Percentiles rank a stretch among this genome's conserved stretches.
phyloP scores from a whole-genome alignment of 2,888 invertebrate species.

The Pasiphila rectangulata region DNA sequence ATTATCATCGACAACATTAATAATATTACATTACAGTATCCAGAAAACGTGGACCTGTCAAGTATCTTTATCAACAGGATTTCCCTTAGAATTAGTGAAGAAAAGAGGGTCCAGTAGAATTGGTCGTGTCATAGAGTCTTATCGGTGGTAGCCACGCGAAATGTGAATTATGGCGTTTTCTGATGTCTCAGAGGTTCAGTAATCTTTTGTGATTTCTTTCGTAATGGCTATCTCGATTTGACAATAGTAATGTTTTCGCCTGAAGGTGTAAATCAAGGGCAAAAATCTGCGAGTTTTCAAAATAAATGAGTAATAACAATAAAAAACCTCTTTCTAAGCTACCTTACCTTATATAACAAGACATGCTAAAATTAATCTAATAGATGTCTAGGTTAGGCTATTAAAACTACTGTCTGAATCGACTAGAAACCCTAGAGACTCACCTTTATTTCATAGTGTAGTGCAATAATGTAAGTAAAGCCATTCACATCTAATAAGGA shows the following conservation, averaged over 20 bases:
- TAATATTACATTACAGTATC: slow-evolving; percentile 11
- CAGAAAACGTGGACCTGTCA: slow-evolving; percentile 12
- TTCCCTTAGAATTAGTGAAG: not conserved
- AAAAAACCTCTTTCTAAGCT: too few species aligned
- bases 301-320: too few species aligned
- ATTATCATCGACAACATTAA: slow-evolving; percentile 12
- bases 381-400: too few species aligned
- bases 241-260: slow-evolving; percentile 6
- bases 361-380: too few species aligned
- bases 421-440: too few species aligned
- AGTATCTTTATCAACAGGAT: slow-evolving; percentile 10
- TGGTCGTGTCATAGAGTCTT: slow-evolving; percentile 23
- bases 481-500: too few species aligned
- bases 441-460: too few species aligned
- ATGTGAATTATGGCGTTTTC: slow-evolving; percentile 64
- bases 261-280: not conserved
- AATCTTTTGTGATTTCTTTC: slow-evolving; percentile 45
- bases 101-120: not conserved
- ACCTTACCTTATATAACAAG: too few species aligned
- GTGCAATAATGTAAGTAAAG: too few species aligned
- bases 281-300: too few species aligned
- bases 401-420: too few species aligned
- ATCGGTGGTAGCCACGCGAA: slow-evolving; percentile 65
- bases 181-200: slow-evolving; percentile 47
- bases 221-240: slow-evolving; percentile 30